Base-by-base conservation (phyloP, 1,140 invertebrate species). In the Eurosta solidaginis region DNA sequence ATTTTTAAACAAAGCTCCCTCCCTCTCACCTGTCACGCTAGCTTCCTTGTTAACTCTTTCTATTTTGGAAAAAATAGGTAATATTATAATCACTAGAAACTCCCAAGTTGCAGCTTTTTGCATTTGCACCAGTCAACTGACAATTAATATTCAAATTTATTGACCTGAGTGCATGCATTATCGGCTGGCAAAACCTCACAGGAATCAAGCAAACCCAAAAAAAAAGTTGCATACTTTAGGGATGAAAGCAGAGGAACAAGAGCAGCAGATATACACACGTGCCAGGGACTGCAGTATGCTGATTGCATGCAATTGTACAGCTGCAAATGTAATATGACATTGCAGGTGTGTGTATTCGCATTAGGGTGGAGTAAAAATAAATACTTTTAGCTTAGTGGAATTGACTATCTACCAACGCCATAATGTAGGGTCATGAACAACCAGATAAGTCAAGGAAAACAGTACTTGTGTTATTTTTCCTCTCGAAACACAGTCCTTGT, bases 81-180 rank as follows among this genome's bases (percentile, higher is more conserved):
- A n/a, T 40, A 40, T 40, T 68, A 68, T 40, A 36, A 36, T 40
- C 33, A n/a, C 33, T n/a, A 3, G 59, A n/a, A 17, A 68, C 59
- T 33, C 14, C 25, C 33, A 14, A n/a, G 25, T 40, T n/a, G 9
- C 29, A 63, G 14, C n/a, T n/a, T n/a, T n/a, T n/a, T n/a, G 12
- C 25, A 27, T n/a, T 29, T 0, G 17, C 45, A 14, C 9, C 45
- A 40, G 33, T 29, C 42, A 45, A 45, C 44, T 82, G 84, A 85
- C 85, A 86, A 86, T 86, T 86, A 86, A 86, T 86, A 86, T 86
- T 86, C 84, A 86, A 86, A 86, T 86, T 86, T 86, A 86, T 86
- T 86, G 85, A 86, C 84, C 85, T 80, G 78, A 84, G 82, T 82
- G 83, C 85, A 83, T 86, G 83, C 83, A 86, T 86, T 86, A 86